Conservation (phyloP, 2,113 vertebrate genomes). For the Callipepla squamata region DNA sequence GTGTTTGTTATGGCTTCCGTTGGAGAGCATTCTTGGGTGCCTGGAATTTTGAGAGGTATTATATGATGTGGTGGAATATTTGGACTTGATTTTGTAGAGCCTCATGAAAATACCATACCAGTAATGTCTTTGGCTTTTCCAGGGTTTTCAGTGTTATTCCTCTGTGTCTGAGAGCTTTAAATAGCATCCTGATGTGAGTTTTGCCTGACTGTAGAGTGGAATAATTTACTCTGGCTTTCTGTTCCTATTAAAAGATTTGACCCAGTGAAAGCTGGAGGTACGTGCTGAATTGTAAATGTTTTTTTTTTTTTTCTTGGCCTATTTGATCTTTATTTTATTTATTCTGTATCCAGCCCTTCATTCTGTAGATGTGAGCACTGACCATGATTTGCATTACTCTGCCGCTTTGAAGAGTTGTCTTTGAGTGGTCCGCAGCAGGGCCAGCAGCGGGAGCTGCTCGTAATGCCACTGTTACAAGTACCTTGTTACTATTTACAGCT, state of each 20-base stretch:
- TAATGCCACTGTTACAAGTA: neutral
- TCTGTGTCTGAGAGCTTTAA: neutral
- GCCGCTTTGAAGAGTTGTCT: neutral
- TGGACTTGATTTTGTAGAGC: neutral
- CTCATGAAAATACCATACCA: neutral
- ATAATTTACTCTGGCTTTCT: neutral
- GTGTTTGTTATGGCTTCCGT: neutral
- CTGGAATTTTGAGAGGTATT: neutral
- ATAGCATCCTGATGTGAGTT: neutral
- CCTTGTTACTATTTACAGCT: constrained; percentile 6
- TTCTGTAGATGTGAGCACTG: neutral
- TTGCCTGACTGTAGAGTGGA: neutral
- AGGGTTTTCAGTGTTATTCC: neutral
- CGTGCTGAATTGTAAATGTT: neutral
- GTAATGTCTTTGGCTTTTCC: neutral
- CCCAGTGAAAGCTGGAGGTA: neutral
- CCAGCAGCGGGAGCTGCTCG: neutral
- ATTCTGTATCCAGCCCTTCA: neutral
- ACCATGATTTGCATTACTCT: neutral
- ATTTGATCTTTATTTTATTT: neutral
- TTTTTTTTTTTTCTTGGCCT: too few species aligned
- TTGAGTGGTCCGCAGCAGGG: neutral
- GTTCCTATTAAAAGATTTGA: constrained; percentile 23
- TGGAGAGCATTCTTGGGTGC: neutral
- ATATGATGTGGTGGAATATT: neutral